Evolutionary conservation across 2,797 vertebrate genomes (phyloP).

Genomic region (Hephaestus fuliginosus): DNA sequence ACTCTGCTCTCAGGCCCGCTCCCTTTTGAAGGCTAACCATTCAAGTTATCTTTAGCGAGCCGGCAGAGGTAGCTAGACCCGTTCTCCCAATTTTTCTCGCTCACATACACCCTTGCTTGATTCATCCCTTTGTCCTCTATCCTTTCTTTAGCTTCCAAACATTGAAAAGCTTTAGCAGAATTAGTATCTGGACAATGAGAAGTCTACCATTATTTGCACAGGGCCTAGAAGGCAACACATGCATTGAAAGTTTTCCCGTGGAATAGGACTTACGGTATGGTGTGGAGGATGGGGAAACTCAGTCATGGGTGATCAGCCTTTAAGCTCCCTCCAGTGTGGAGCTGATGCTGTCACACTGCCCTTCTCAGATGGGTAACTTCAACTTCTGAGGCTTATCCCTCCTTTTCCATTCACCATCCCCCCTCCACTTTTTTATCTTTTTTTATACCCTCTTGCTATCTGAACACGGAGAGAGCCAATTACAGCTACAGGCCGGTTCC

Average conservation of each 20-base stretch:
- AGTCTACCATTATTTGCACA: slow-evolving; percentile 25
- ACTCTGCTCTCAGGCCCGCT: neutral
- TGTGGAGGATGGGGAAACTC: slow-evolving; percentile 42
- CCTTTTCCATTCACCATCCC: slow-evolving; percentile 39
- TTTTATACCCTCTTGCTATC: slow-evolving; percentile 23
- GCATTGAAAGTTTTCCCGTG: slow-evolving; percentile 17
- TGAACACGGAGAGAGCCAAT: slow-evolving; percentile 63
- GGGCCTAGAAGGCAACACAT: slow-evolving; percentile 11
- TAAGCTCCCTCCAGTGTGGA: slow-evolving; percentile 51
- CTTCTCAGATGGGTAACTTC: slow-evolving; percentile 69
- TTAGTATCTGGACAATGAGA: slow-evolving; percentile 37
- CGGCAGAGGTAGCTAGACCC: slow-evolving; percentile 25
- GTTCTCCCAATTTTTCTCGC: slow-evolving; percentile 16
- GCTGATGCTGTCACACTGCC: slow-evolving; percentile 71
- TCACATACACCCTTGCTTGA: slow-evolving; percentile 25
- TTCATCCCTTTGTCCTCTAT: slow-evolving; percentile 31
- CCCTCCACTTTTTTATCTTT: slow-evolving; percentile 27
- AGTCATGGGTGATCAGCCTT: slow-evolving; percentile 56
- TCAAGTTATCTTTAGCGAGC: slow-evolving; percentile 43
- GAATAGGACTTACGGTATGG: slow-evolving; percentile 54
- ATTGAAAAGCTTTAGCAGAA: slow-evolving; percentile 21
- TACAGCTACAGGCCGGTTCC: slow-evolving; percentile 41
- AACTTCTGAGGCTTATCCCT: slow-evolving; percentile 68
- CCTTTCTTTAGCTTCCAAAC: slow-evolving; percentile 23
- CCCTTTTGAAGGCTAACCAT: slow-evolving; percentile 35